These are phyloP conservation scores for Galerucella pusilla DNA, from an alignment of 2,888 invertebrate genomes.

Conservation along the genomic window DNA sequence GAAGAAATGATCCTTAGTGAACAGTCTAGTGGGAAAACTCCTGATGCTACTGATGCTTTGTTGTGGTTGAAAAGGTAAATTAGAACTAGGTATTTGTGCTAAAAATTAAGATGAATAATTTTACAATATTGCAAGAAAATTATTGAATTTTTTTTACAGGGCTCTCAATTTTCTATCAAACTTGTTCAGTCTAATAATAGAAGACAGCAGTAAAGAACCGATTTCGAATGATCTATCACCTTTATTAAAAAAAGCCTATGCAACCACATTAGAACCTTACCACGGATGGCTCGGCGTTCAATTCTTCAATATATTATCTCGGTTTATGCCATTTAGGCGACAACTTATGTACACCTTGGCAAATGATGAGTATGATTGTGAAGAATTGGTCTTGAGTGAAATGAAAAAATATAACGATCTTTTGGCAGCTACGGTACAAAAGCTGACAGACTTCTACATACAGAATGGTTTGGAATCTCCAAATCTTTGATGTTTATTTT, in stretches of 20 bases:
- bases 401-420: conserved; percentile 67
- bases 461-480: conserved; percentile 67
- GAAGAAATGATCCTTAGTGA: conserved; percentile 77
- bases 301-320: conserved; percentile 70
- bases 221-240: conserved; percentile 70
- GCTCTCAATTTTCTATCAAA: conserved; percentile 73
- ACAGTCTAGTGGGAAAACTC: conserved; percentile 66
- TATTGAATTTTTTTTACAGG: conserved; percentile 63
- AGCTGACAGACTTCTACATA: conserved; percentile 72
- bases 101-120: neutral
- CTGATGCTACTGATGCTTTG: conserved; percentile 71
- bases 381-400: conserved; percentile 60
- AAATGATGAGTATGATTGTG: conserved; percentile 54
- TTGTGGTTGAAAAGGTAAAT: conserved; percentile 80
- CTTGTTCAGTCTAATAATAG: conserved; percentile 70
- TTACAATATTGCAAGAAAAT: neutral
- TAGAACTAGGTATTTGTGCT: neutral
- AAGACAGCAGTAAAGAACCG: conserved; percentile 64
- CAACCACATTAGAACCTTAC: conserved; percentile 76
- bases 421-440: conserved; percentile 70
- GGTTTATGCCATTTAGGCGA: conserved; percentile 55
- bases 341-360: conserved; percentile 53
- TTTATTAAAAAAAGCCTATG: conserved; percentile 75
- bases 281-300: conserved; percentile 83
- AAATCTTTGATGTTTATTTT: neutral